Percentiles rank a stretch among this genome's conserved stretches.
Conservation (phyloP, 1,140 invertebrate genomes). For the Doryteuthis pealeii region DNA sequence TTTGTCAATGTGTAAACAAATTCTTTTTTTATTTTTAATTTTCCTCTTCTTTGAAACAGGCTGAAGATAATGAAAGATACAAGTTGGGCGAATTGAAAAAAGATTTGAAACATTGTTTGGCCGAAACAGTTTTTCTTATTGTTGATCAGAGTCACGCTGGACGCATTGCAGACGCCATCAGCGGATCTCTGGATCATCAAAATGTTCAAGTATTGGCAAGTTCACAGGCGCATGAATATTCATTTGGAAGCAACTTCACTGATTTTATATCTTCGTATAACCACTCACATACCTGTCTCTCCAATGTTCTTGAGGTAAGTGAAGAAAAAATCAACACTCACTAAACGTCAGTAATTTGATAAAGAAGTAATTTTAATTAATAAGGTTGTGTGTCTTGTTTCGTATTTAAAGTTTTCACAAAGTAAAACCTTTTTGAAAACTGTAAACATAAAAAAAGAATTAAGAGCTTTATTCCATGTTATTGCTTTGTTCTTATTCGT, state of each 20-base stretch:
- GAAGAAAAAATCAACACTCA: too few relatives aligned
- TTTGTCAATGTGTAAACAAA: too few relatives aligned
- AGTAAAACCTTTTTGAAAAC: too few relatives aligned
- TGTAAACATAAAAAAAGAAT: too few relatives aligned
- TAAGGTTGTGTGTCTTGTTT: too few relatives aligned
- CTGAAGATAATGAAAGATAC: slow-evolving; percentile 61
- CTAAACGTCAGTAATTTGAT: too few relatives aligned
- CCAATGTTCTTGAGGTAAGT: slow-evolving; percentile 57
- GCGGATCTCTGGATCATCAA: slow-evolving; percentile 45
- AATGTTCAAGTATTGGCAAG: slow-evolving; percentile 60
- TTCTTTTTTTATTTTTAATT: too few relatives aligned
- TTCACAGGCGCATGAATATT: slow-evolving; percentile 53
- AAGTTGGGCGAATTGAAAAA: slow-evolving; percentile 60
- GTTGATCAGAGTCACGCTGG: slow-evolving; percentile 64
- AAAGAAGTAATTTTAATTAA: too few relatives aligned
- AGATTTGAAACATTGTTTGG: slow-evolving; percentile 61
- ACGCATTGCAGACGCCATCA: slow-evolving; percentile 55
- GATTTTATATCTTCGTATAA: slow-evolving; percentile 55
- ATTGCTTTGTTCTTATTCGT: too few relatives aligned
- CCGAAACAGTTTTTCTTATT: slow-evolving; percentile 62
- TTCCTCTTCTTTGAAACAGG: slow-evolving; percentile 37
- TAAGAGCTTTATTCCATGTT: too few relatives aligned
- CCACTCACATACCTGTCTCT: slow-evolving; percentile 54
- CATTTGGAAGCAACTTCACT: slow-evolving; percentile 59
- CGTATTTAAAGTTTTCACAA: too few relatives aligned